Evolutionary conservation across 2,888 invertebrate species (phyloP).

Genomic region (Eristalis tenax): DNA sequence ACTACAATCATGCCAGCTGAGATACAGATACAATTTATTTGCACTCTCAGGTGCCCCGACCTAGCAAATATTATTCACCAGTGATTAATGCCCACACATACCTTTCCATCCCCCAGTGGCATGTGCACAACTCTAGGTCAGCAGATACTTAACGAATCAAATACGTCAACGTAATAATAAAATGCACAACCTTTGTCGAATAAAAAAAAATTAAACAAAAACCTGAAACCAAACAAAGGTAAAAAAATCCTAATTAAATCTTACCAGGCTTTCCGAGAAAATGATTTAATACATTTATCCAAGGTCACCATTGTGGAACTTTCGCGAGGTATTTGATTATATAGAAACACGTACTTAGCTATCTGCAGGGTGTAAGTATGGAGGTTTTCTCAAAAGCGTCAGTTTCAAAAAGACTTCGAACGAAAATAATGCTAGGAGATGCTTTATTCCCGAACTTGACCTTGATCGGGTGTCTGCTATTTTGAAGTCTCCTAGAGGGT

Average conservation of each 20-base stretch:
- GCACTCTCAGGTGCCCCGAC: not conserved
- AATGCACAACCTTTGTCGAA: constrained; percentile 1
- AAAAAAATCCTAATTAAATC: constrained; percentile 33
- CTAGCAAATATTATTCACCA: not conserved
- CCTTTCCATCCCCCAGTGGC: not conserved
- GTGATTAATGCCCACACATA: constrained; percentile 15
- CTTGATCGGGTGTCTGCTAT: not conserved
- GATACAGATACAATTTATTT: not conserved
- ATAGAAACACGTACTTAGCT: not conserved
- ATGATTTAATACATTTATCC: constrained; percentile 28
- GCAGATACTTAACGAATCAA: constrained; percentile 1
- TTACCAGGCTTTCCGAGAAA: constrained; percentile 43
- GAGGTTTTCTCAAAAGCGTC: not conserved
- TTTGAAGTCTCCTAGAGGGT: not conserved
- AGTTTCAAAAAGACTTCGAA: not conserved
- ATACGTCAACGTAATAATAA: not conserved
- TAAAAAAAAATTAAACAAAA: not conserved
- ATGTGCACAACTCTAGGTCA: constrained; percentile 23
- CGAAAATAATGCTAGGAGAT: not conserved
- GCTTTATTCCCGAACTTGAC: not conserved
- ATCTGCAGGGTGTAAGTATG: not conserved
- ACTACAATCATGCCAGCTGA: not conserved
- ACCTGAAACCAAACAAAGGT: not conserved
- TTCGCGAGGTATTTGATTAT: not conserved
- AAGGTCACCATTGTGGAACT: constrained; percentile 26